phyloP scores from a whole-genome alignment of 2,113 vertebrate species.

The Myotis lucifugus region DNA sequence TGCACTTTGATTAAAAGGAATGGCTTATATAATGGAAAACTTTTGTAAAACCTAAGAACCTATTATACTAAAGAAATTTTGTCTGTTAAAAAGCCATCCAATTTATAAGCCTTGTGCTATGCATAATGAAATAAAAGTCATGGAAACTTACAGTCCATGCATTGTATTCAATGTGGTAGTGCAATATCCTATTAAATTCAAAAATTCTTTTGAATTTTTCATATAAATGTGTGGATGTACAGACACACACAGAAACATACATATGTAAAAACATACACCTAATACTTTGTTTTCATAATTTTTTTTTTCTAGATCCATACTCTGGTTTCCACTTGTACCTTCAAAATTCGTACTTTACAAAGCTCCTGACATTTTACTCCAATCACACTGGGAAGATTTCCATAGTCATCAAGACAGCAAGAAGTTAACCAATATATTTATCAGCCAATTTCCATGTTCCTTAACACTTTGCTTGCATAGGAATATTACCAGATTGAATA shows the following conservation, averaged over 20 bases:
- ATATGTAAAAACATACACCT: background rate
- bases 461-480: constrained; percentile 81
- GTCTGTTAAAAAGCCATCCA: constrained; percentile 70
- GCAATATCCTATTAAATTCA: constrained; percentile 79
- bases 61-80: constrained; percentile 73
- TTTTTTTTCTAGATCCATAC: constrained; percentile 78
- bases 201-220: constrained; percentile 75
- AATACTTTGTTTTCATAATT: background rate
- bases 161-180: constrained; percentile 81
- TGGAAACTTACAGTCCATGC: constrained; percentile 73
- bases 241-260: background rate
- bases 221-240: constrained; percentile 63
- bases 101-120: constrained; percentile 69
- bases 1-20: constrained; percentile 48
- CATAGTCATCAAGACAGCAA: constrained; percentile 85
- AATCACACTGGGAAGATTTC: constrained; percentile 82
- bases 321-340: constrained; percentile 78
- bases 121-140: constrained; percentile 75
- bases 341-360: constrained; percentile 81
- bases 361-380: constrained; percentile 82
- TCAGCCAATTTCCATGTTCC: constrained; percentile 84
- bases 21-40: constrained; percentile 38
- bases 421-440: constrained; percentile 84
- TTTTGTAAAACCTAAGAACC: constrained; percentile 68
- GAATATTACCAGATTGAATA: constrained; percentile 83